Evolutionary conservation across 2,888 invertebrate genomes (phyloP).

Genomic region (Thalpophila matura): DNA sequence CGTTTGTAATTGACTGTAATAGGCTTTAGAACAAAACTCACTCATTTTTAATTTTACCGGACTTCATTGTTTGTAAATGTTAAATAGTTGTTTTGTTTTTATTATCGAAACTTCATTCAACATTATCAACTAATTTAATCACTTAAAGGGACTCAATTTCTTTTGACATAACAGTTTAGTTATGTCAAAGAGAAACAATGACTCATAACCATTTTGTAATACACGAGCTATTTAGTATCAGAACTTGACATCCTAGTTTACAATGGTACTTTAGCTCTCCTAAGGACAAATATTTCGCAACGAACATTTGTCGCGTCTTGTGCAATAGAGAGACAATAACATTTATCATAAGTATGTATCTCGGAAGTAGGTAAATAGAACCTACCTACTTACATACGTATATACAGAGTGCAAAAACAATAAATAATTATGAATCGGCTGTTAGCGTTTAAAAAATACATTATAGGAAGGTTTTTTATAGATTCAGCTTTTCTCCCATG

Average conservation of each 20-base stretch:
- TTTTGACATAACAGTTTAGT: too few relatives aligned
- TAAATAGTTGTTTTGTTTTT: too few relatives aligned
- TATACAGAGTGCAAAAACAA: conserved; percentile 30
- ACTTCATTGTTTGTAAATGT: too few relatives aligned
- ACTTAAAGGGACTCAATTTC: too few relatives aligned
- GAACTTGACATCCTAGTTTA: conserved; percentile 46
- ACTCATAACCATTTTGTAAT: conserved; percentile 43
- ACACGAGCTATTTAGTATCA: conserved; percentile 35
- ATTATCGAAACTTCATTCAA: too few relatives aligned
- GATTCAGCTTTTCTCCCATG: too few relatives aligned
- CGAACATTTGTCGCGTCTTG: conserved; percentile 40
- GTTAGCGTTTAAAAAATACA: conserved; percentile 4
- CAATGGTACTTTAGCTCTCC: conserved; percentile 8
- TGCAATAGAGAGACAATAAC: conserved; percentile 47
- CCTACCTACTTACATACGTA: conserved; percentile 9
- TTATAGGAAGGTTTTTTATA: too few relatives aligned
- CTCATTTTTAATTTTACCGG: not conserved
- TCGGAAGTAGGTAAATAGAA: conserved; percentile 47
- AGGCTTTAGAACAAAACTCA: not conserved
- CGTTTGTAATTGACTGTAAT: not conserved
- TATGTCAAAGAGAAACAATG: conserved; percentile 28
- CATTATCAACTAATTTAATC: too few relatives aligned
- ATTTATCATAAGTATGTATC: conserved; percentile 39
- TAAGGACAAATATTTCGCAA: conserved; percentile 55
- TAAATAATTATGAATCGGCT: conserved; percentile 10